Base-by-base conservation (phyloP, 2,888 invertebrate species). In the Drosophila pseudotalamancana region DNA sequence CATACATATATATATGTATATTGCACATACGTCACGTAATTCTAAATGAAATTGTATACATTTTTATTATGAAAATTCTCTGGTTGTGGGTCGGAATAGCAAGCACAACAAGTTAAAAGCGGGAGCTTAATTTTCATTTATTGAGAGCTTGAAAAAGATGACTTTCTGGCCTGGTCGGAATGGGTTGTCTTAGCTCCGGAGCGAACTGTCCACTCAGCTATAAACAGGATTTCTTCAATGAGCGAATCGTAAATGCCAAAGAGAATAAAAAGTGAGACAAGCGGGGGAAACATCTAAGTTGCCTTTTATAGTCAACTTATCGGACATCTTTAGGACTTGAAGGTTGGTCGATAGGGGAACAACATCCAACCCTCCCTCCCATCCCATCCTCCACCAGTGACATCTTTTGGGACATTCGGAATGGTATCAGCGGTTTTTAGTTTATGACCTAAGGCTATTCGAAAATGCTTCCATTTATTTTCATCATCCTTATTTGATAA, bases 151-250 rank as follows among this genome's bases (percentile, higher is more conserved):
- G 18, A 31, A 35, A 16, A 14, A 5, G 8, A n/a, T 18, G 23
- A 25, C 11, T 18, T 14, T 9, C 9, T 16, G 9, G 23, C 53
- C 14, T 16, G 19, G 31, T 23, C 11, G 12, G 9, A 3, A 4
- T 1, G 14, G 25, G 9, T 14, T 34, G 49, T 37, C 31, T 21
- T 14, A 35, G 27, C 11, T 27, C 19, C 32, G 12, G 6, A 18
- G n/a, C 25, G 40, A 65, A 51, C 42, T 72, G 70, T 66, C 67
- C 55, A 72, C 35, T 72, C 70, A 72, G 73, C 61, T 23, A 61
- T 55, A 67, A 70, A 72, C 43, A 40, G 43, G 61, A 70, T 61
- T 55, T 43, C 27, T 39, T 55, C n/a, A n/a, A 29, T 29, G 31
- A 54, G 35, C 49, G 35, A 48, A 32, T 51, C 50, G 18, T 54